Evolutionary conservation across 2,113 vertebrate species (phyloP).

Genomic region (Python bivittatus): DNA sequence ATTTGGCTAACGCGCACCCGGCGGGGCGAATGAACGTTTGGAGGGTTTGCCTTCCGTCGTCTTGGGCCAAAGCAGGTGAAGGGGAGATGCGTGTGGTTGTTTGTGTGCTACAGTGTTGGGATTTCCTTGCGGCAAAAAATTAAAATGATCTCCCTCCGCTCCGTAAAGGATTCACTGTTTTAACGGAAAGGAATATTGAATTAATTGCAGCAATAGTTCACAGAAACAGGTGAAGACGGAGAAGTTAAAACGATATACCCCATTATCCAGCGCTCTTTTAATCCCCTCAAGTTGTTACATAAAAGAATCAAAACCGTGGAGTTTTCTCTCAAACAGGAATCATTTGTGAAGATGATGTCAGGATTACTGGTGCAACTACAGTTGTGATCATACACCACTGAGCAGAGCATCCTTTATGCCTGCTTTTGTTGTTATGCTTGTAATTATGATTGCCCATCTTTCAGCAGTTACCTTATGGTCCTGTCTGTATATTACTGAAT

Average conservation of each 20-base stretch:
- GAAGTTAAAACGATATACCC: background rate
- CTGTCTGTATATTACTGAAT: background rate
- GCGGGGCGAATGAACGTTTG: background rate
- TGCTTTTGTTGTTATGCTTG: background rate
- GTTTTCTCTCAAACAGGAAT: background rate
- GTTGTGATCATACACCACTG: background rate
- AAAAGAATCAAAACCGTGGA: background rate
- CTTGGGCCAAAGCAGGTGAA: background rate
- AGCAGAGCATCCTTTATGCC: too few species aligned
- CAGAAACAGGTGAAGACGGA: background rate
- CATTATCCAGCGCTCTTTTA: background rate
- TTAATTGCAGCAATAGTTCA: background rate
- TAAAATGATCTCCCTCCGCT: background rate
- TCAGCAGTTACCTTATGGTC: background rate
- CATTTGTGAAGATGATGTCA: background rate
- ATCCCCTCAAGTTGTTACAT: background rate
- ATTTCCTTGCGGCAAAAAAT: background rate
- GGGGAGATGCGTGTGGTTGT: background rate
- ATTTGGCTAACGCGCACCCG: too few species aligned
- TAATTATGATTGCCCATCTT: background rate
- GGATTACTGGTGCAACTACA: background rate
- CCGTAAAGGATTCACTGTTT: background rate
- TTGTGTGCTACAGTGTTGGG: too few species aligned
- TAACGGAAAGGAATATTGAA: background rate
- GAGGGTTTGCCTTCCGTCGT: background rate